phyloP scores from a whole-genome alignment of 2,888 invertebrate genomes.

The Tyria jacobaeae region DNA sequence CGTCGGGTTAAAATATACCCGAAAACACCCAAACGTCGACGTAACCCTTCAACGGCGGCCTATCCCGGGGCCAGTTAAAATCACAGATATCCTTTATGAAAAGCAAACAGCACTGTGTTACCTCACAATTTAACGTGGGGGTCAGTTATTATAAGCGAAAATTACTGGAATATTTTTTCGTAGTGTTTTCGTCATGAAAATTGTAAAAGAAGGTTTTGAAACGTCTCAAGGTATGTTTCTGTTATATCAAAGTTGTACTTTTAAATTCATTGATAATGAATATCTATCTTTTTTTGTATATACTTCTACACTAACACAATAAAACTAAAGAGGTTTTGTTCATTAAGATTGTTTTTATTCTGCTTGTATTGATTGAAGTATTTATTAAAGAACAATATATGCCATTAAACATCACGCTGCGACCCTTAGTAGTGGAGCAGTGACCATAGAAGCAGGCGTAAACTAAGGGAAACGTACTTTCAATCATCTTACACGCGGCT shows the following conservation, averaged over 20 bases:
- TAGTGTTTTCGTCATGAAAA: neutral
- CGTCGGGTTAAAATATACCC: conserved; percentile 31
- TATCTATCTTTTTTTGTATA: neutral
- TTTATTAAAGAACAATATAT: too few relatives aligned
- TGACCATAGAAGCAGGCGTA: too few relatives aligned
- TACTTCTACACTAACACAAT: too few relatives aligned
- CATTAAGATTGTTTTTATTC: too few relatives aligned
- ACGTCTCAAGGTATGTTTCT: neutral
- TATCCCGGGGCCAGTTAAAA: conserved; percentile 57
- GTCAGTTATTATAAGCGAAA: conserved; percentile 14
- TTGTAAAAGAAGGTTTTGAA: neutral
- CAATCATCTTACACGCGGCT: too few relatives aligned
- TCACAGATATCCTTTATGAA: conserved; percentile 70
- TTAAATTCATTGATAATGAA: neutral
- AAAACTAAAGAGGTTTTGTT: too few relatives aligned
- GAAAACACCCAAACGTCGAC: conserved; percentile 31
- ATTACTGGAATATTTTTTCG: conserved; percentile 11
- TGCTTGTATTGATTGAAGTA: too few relatives aligned
- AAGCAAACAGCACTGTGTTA: conserved; percentile 56
- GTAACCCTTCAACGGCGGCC: conserved; percentile 19
- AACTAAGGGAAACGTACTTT: too few relatives aligned
- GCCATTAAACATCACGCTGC: too few relatives aligned
- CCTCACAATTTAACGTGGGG: conserved; percentile 23
- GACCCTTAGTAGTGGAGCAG: too few relatives aligned
- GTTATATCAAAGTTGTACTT: neutral